Conservation (phyloP, 2,797 vertebrate genomes). For the Microchirus variegatus region DNA sequence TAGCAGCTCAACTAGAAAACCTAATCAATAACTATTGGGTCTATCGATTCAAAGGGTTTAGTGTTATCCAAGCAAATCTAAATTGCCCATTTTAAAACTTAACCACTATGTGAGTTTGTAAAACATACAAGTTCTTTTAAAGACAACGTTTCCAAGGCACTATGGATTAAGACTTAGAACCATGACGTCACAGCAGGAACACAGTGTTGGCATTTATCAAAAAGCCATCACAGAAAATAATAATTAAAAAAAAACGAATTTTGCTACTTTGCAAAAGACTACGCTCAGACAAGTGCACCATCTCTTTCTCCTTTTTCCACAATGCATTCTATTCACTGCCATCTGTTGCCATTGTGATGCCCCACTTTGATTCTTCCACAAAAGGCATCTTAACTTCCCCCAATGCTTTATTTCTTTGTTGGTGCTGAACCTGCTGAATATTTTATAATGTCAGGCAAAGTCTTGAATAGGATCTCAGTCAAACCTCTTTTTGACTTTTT, state of each 20-base stretch:
- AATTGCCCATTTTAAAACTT: no score
- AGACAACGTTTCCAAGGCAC: no score
- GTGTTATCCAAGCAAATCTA: no score
- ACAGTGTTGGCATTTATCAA: neutral
- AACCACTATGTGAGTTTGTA: no score
- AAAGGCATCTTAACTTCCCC: constrained; percentile 26
- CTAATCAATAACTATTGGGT: no score
- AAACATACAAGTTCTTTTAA: no score
- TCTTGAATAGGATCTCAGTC: constrained; percentile 36
- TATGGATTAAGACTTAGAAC: no score
- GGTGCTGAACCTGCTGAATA: constrained; percentile 30
- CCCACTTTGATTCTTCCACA: constrained; percentile 35
- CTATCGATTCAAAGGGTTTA: no score
- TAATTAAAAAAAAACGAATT: constrained; percentile 43
- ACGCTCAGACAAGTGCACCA: constrained; percentile 40
- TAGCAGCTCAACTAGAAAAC: no score
- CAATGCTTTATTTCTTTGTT: constrained; percentile 27
- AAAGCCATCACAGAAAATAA: constrained; percentile 43
- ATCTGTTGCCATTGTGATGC: constrained; percentile 34
- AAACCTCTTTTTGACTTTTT: constrained; percentile 38
- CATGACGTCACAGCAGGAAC: no score
- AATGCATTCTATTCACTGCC: constrained; percentile 40
- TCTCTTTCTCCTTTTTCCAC: constrained; percentile 34
- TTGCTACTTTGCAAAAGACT: constrained; percentile 30
- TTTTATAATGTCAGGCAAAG: constrained; percentile 45